These are phyloP conservation scores for Dascyllus trimaculatus DNA, from an alignment of 2,113 vertebrate genomes.

Conservation along the genomic window DNA sequence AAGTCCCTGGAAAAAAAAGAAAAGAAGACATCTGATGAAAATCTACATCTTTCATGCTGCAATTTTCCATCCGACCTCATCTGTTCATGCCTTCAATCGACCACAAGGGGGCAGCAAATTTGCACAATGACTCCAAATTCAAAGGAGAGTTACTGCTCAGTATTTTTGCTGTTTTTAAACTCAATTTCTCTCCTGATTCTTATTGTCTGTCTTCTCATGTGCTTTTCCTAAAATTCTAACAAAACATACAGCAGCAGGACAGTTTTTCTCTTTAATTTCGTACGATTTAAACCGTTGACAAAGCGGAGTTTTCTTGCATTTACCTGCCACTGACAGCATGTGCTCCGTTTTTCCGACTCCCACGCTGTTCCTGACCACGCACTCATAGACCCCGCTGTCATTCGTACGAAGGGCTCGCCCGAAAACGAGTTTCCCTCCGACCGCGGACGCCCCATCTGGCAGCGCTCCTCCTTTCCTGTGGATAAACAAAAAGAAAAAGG, in stretches of 20 bases:
- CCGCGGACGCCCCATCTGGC: slow-evolving; percentile 77
- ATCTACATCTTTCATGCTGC: neutral
- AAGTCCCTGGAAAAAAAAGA: slow-evolving; percentile 16
- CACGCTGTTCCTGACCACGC: slow-evolving; percentile 83
- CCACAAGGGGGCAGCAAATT: slow-evolving; percentile 68
- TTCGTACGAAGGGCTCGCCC: slow-evolving; percentile 74
- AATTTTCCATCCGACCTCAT: neutral
- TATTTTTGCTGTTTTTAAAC: neutral
- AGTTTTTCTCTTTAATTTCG: neutral
- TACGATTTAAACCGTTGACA: neutral
- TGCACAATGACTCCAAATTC: slow-evolving; percentile 6
- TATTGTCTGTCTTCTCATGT: neutral
- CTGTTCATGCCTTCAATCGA: neutral
- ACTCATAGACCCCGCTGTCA: slow-evolving; percentile 88
- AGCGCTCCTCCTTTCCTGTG: slow-evolving; percentile 85
- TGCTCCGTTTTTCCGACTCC: slow-evolving; percentile 78
- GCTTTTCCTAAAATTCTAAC: neutral
- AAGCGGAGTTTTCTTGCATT: neutral
- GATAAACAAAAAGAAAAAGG: slow-evolving; percentile 14
- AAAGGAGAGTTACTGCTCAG: neutral
- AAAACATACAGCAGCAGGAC: neutral
- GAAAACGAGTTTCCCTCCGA: slow-evolving; percentile 85
- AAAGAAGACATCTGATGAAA: neutral
- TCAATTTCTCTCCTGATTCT: neutral
- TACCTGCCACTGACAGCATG: slow-evolving; percentile 80